Percentiles rank a stretch among this genome's conserved stretches.
phyloP scores from a whole-genome alignment of 2,888 invertebrate species.

The Megastigmus dorsalis region DNA sequence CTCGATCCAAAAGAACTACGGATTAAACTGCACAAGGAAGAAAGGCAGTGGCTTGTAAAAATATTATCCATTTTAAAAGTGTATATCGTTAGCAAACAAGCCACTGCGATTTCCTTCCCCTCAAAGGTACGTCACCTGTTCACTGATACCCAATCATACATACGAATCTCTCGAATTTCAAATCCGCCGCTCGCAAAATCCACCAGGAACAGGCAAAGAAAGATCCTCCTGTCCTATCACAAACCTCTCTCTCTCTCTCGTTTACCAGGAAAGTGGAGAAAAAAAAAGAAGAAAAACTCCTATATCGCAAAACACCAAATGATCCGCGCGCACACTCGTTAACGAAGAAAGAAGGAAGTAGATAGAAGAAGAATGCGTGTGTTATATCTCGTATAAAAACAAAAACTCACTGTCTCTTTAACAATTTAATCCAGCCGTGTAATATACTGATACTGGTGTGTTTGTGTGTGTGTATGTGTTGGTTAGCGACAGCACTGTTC shows the following conservation, averaged over 20 bases:
- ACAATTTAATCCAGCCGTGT: slow-evolving; percentile 10
- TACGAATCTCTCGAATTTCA: too few relatives aligned
- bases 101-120: neutral
- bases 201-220: neutral
- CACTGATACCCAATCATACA: too few relatives aligned
- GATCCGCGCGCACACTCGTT: too few relatives aligned
- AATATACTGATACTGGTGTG: too few relatives aligned
- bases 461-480: neutral
- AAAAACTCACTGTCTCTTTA: slow-evolving; percentile 43
- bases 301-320: too few relatives aligned
- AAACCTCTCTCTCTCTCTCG: too few relatives aligned
- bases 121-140: neutral
- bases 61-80: too few relatives aligned
- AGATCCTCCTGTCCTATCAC: neutral
- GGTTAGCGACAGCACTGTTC: slow-evolving; percentile 38
- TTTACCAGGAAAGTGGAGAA: neutral
- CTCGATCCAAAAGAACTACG: too few relatives aligned
- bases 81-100: too few relatives aligned
- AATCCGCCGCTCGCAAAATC: too few relatives aligned
- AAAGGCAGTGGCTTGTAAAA: too few relatives aligned
- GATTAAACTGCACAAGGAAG: too few relatives aligned
- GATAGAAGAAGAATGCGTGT: neutral
- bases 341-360: neutral
- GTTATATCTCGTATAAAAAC: neutral
- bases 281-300: neutral